A percentile compares a stretch with the other conserved stretches of the same genome.
These are phyloP conservation scores for Coranthus polyacanthus DNA, from an alignment of 2,797 vertebrate genomes.

Conservation along the genomic window DNA sequence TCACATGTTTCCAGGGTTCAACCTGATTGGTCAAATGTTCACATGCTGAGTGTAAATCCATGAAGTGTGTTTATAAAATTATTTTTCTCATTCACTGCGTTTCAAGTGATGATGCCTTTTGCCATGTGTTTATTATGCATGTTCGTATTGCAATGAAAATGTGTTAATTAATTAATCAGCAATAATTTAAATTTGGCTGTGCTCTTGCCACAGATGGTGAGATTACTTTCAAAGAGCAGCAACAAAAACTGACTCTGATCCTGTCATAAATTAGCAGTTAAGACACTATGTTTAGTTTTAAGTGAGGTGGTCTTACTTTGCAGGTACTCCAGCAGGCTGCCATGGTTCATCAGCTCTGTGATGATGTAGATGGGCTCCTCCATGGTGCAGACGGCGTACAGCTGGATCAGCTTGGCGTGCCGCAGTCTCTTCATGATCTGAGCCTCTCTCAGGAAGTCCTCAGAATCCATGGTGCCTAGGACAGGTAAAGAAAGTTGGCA, in stretches of 20 bases:
- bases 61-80: no score
- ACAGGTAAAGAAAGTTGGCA: not conserved
- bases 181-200: no score
- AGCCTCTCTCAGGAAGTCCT: constrained; percentile 95
- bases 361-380: constrained; percentile 98
- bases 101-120: no score
- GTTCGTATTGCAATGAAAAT: no score
- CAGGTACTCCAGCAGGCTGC: constrained; percentile 94
- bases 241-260: constrained; percentile 21
- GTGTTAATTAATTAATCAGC: no score
- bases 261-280: not conserved
- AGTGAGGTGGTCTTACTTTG: constrained; percentile 86
- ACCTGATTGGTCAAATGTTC: no score
- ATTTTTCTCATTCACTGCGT: no score
- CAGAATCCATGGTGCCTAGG: constrained; percentile 91
- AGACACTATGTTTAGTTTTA: not conserved
- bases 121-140: no score
- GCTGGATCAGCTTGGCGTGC: constrained; percentile 95
- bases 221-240: not conserved
- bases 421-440: constrained; percentile 95
- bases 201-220: not conserved
- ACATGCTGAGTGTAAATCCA: no score
- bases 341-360: constrained; percentile 96
- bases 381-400: constrained; percentile 95
- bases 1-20: no score